A percentile compares a stretch with the other conserved stretches of the same genome.
phyloP scores from a whole-genome alignment of 2,113 vertebrate species.

The Desmodus rotundus region DNA sequence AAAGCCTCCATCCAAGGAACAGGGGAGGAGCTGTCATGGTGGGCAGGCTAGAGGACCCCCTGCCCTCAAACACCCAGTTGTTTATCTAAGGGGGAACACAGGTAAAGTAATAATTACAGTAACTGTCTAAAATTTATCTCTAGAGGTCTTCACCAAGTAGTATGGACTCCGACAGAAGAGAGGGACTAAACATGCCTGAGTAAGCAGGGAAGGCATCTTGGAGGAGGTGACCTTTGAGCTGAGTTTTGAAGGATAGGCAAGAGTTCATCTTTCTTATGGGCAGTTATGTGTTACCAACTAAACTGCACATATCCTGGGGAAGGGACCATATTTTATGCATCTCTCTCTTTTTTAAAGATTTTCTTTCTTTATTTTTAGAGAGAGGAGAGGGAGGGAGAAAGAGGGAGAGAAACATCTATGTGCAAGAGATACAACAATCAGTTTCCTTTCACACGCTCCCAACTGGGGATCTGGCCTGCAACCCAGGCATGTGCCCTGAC shows the following conservation, averaged over 20 bases:
- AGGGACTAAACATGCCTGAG: not conserved
- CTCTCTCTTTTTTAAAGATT: too few relatives aligned
- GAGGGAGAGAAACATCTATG: too few relatives aligned
- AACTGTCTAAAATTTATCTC: not conserved
- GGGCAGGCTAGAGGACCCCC: not conserved
- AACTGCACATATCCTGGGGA: not conserved
- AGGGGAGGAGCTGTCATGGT: not conserved
- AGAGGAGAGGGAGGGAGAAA: too few relatives aligned
- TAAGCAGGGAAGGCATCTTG: not conserved
- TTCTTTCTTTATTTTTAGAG: too few relatives aligned
- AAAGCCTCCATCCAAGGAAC: not conserved
- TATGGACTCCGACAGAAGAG: not conserved
- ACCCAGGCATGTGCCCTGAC: too few relatives aligned
- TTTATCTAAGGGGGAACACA: not conserved
- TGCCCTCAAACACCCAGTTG: not conserved
- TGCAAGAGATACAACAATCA: too few relatives aligned
- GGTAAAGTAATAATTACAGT: not conserved
- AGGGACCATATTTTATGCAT: not conserved
- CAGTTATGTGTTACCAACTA: not conserved
- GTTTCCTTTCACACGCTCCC: too few relatives aligned
- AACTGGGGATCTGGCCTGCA: too few relatives aligned
- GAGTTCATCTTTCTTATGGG: not conserved
- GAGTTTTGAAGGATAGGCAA: not conserved
- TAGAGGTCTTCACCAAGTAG: not conserved
- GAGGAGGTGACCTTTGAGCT: not conserved